Conservation (phyloP, 2,888 invertebrate genomes). For the Chymomyza amoena region DNA sequence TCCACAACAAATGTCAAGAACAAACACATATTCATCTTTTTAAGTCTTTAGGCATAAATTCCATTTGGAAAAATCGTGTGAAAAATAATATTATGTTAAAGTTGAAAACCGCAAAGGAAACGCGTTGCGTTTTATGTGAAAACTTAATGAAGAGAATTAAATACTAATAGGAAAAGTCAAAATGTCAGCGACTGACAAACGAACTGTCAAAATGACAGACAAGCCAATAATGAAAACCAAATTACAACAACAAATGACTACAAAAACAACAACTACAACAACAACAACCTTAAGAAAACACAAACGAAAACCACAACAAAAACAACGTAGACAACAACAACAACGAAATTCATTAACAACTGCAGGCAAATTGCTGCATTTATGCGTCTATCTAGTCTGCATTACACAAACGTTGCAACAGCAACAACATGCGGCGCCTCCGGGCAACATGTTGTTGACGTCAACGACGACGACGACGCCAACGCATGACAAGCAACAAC, state of each 20-base stretch:
- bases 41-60: not conserved
- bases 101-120: slow-evolving; percentile 25
- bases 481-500: slow-evolving; percentile 23
- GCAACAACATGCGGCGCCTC: slow-evolving; percentile 31
- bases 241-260: slow-evolving; percentile 26
- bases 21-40: not conserved
- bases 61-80: slow-evolving; percentile 3
- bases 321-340: too few species aligned
- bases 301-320: slow-evolving; percentile 4
- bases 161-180: slow-evolving; percentile 44
- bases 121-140: slow-evolving; percentile 45
- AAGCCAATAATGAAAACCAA: slow-evolving; percentile 39
- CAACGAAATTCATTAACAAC: slow-evolving; percentile 25
- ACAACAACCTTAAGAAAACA: slow-evolving; percentile 4
- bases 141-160: slow-evolving; percentile 41
- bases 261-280: slow-evolving; percentile 17
- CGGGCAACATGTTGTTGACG: slow-evolving; percentile 53
- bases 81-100: slow-evolving; percentile 21
- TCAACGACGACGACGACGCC: not conserved
- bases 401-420: slow-evolving; percentile 52
- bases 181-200: slow-evolving; percentile 64
- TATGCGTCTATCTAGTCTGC: slow-evolving; percentile 61
- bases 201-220: slow-evolving; percentile 70
- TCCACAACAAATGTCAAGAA: not conserved
- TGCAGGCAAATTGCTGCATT: slow-evolving; percentile 51